phyloP scores from a whole-genome alignment of 2,797 vertebrate species.

The Periparus ater region DNA sequence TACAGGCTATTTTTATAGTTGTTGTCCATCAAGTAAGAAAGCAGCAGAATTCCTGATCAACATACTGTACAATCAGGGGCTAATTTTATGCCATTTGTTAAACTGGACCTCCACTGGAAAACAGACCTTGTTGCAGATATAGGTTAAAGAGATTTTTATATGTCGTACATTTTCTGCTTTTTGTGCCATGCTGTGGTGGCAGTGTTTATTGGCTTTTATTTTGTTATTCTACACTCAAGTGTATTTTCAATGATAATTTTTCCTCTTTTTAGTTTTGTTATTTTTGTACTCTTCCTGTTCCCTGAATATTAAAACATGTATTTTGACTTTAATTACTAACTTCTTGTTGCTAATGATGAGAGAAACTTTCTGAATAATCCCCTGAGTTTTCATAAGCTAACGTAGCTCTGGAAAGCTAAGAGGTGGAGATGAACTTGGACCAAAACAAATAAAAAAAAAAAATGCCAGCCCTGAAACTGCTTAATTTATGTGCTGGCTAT shows the following conservation, averaged over 20 bases:
- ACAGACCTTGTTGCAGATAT: not conserved
- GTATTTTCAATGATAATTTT: not conserved
- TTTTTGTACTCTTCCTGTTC: not conserved
- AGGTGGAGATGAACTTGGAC: constrained; percentile 33
- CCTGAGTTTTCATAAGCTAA: constrained; percentile 41
- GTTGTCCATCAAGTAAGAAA: not conserved
- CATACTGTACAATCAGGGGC: not conserved
- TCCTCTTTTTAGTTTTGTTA: not conserved
- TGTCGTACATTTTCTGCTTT: not conserved
- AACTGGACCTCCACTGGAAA: not conserved
- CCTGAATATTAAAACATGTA: constrained; percentile 13
- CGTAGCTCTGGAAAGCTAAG: constrained; percentile 28
- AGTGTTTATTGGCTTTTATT: not conserved
- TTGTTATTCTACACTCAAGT: not conserved
- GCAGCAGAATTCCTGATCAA: not conserved
- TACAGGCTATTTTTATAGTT: not conserved
- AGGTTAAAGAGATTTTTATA: not conserved
- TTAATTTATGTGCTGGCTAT: constrained; percentile 52
- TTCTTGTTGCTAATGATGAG: constrained; percentile 36
- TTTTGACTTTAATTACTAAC: constrained; percentile 56
- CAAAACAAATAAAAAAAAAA: constrained; percentile 40
- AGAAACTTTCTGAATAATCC: constrained; percentile 44
- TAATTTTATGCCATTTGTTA: not conserved
- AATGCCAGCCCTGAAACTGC: not conserved
- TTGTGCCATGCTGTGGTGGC: not conserved